phyloP scores from a whole-genome alignment of 2,113 vertebrate species.

The Halichoeres trimaculatus region DNA sequence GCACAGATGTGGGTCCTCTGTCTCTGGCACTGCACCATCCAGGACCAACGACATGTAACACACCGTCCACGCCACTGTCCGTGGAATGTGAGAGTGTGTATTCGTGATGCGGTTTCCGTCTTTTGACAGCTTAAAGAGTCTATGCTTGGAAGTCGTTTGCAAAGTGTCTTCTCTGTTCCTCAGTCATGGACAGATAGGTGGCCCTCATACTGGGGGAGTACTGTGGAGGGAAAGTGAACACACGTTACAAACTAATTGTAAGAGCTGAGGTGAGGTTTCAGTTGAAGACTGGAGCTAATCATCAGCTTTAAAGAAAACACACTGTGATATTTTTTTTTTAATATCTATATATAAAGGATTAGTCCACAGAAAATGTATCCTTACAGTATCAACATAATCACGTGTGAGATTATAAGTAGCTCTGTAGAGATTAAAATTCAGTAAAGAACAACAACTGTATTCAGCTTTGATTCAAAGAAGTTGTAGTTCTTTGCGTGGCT shows the following conservation, averaged over 20 bases:
- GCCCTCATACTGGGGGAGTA: conserved; percentile 97
- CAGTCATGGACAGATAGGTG: conserved; percentile 93
- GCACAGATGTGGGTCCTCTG: conserved; percentile 5
- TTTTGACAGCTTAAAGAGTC: conserved; percentile 34
- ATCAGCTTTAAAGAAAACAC: neutral
- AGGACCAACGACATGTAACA: conserved; percentile 18
- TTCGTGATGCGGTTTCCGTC: conserved; percentile 18
- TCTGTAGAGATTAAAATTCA: neutral
- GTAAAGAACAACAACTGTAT: neutral
- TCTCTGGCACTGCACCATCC: conserved; percentile 23
- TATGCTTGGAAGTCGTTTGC: conserved; percentile 88
- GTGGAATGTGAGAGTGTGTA: neutral
- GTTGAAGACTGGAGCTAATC: neutral
- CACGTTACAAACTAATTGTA: conserved; percentile 4
- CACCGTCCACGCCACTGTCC: conserved; percentile 22
- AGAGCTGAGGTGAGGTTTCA: neutral
- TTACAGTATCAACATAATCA: neutral
- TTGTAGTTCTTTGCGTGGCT: neutral
- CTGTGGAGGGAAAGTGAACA: conserved; percentile 75
- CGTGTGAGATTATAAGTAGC: neutral
- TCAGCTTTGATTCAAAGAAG: conserved; percentile 1
- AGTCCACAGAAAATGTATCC: conserved; percentile 29
- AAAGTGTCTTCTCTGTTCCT: conserved; percentile 88
- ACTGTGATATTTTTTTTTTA: neutral
- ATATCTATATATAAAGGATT: conserved; percentile 18